phyloP scores from a whole-genome alignment of 2,113 vertebrate species.

The Pelobates fuscus region DNA sequence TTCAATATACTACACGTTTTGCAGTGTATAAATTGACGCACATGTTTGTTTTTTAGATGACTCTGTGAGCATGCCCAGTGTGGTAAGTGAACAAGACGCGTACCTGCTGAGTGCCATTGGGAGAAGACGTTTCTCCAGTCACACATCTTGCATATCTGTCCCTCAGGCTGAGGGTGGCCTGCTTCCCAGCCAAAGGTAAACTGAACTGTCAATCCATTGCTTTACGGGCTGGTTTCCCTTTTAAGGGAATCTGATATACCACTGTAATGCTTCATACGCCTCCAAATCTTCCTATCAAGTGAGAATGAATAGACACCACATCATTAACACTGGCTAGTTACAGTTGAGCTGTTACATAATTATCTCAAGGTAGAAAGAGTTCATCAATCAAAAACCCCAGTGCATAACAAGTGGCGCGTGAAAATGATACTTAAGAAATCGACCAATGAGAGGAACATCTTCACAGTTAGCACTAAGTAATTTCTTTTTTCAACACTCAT shows the following conservation, averaged over 20 bases:
- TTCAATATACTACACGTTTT: too few relatives aligned
- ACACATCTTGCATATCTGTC: slow-evolving; percentile 83
- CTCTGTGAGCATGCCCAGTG: slow-evolving; percentile 95
- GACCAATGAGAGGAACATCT: too few relatives aligned
- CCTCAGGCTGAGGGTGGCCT: slow-evolving; percentile 85
- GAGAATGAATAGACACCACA: too few relatives aligned
- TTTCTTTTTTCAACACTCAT: too few relatives aligned
- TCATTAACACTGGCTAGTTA: too few relatives aligned
- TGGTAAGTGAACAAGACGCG: slow-evolving; percentile 97
- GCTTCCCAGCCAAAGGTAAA: slow-evolving; percentile 97
- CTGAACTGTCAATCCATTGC: slow-evolving; percentile 54
- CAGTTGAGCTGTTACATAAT: too few relatives aligned
- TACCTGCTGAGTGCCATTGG: slow-evolving; percentile 85
- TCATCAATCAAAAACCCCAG: too few relatives aligned
- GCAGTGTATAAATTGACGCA: background rate
- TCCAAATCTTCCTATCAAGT: too few relatives aligned
- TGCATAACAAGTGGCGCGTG: too few relatives aligned
- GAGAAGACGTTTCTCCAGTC: slow-evolving; percentile 93
- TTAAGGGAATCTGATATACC: background rate
- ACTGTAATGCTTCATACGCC: background rate
- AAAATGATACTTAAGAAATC: too few relatives aligned
- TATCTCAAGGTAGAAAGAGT: too few relatives aligned
- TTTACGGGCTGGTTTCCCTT: background rate
- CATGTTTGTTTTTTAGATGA: slow-evolving; percentile 75
- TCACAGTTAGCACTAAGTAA: too few relatives aligned